Percentiles rank a stretch among this genome's conserved stretches.
phyloP scores from a whole-genome alignment of 2,888 invertebrate species.

The Drosophila neonasuta region DNA sequence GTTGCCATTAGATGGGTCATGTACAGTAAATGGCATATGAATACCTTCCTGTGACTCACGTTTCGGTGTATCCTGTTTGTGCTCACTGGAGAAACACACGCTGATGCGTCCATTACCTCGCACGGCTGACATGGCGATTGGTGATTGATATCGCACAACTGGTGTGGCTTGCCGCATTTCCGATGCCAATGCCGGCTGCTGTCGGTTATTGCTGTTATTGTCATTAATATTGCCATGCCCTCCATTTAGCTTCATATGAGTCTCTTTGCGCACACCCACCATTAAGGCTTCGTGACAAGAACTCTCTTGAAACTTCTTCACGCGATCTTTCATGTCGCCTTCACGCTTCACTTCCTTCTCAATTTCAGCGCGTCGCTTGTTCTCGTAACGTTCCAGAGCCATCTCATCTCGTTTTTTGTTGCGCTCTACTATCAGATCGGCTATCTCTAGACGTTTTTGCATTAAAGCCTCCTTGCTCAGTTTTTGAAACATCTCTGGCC shows the following conservation, averaged over 20 bases:
- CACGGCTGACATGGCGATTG: constrained; percentile 64
- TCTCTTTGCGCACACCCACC: constrained; percentile 75
- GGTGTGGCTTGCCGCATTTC: constrained; percentile 67
- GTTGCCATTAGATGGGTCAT: constrained; percentile 39
- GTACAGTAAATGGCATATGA: constrained; percentile 59
- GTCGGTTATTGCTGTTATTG: constrained; percentile 25
- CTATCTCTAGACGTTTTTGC: constrained; percentile 79
- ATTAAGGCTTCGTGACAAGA: constrained; percentile 76
- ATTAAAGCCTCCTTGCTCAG: constrained; percentile 76
- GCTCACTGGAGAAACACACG: constrained; percentile 77
- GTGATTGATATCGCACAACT: constrained; percentile 55
- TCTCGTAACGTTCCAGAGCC: constrained; percentile 76
- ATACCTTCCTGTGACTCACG: constrained; percentile 78
- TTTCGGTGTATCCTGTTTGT: constrained; percentile 75
- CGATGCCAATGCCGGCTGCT: constrained; percentile 25
- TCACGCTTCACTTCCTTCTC: constrained; percentile 79
- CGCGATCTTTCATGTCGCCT: constrained; percentile 76
- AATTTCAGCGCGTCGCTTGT: constrained; percentile 78
- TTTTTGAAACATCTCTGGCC: constrained; percentile 80
- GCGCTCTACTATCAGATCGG: constrained; percentile 76
- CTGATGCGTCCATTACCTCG: constrained; percentile 77
- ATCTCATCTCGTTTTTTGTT: constrained; percentile 80
- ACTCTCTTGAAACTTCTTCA: constrained; percentile 76
- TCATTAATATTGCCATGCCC: constrained; percentile 23
- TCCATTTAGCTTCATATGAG: constrained; percentile 54